Evolutionary conservation across 2,888 invertebrate genomes (phyloP), one percentile per base, ranked within the genome.

Genomic region (Mythimna pallens): DNA sequence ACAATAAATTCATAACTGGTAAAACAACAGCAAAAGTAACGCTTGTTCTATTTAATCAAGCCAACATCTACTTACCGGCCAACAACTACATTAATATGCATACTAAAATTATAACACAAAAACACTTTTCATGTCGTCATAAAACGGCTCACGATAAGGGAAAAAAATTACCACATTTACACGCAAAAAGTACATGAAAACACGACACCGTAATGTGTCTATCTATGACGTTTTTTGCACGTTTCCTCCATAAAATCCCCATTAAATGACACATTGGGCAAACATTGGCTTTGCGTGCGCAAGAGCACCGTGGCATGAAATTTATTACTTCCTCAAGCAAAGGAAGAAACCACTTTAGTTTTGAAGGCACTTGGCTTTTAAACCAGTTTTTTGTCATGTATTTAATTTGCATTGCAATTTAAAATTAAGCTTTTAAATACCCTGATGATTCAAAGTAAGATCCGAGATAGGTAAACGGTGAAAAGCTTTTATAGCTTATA

Each of bases 261-360:
- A 83, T 81, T 76, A 81, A 80, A 73, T 79, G 85, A 77, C 85
- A 85, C 74, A 72, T 74, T 84, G 76, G 68, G 73, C 70, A 76
- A 73, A 82, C 77, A 82, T 76, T 76, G 72, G 50, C 54, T 69
- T 61, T 68, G 76, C 67, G 74, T 79, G 84, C 78, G 84, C 78
- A 57, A 25, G 77, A 73, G 76, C 78, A 79, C 7, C 70, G 58
- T 67, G 63, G 80, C 70, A 62, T 78, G 80, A 80, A 82, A 87
- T 87, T 87, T 87, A 87, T 87, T 76, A 61, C 84, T 87, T 87
- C 87, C 87, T 86, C 76, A 64, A 64, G 61, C 73, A 77, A 73
- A 81, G 82, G 81, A 79, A 83, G 81, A 81, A 50, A 75, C 76
- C 85, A 86, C 86, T 87, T 85, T 70, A 65, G 67, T 76, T 81